Evolutionary conservation across 2,888 invertebrate genomes (phyloP).

Genomic region (Dryadula phaetusa): DNA sequence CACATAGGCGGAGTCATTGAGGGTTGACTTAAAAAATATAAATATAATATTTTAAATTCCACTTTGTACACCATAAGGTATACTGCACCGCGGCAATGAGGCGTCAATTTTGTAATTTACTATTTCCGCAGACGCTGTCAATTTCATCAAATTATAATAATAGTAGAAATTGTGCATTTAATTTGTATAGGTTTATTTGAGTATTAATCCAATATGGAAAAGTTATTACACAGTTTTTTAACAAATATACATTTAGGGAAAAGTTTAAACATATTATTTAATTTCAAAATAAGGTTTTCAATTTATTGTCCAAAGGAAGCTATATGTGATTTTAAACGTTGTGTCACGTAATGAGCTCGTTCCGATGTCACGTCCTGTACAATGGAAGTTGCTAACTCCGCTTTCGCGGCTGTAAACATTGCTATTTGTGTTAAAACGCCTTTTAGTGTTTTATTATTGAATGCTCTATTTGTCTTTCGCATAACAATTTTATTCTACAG

Average conservation of each 20-base stretch:
- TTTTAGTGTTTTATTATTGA: slow-evolving; percentile 19
- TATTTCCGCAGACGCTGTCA: background rate
- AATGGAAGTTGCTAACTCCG: slow-evolving; percentile 53
- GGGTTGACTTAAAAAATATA: too few relatives aligned
- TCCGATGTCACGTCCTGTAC: slow-evolving; percentile 61
- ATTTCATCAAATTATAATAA: background rate
- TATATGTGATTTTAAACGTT: slow-evolving; percentile 26
- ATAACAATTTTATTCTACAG: background rate
- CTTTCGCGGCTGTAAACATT: slow-evolving; percentile 58
- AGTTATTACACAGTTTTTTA: background rate
- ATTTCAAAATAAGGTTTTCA: background rate
- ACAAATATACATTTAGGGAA: background rate
- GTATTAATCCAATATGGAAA: too few relatives aligned
- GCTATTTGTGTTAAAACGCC: slow-evolving; percentile 35
- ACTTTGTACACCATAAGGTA: too few relatives aligned
- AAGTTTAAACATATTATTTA: too few relatives aligned
- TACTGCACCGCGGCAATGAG: background rate
- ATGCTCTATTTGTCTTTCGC: background rate
- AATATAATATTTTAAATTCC: too few relatives aligned
- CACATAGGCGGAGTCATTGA: too few relatives aligned
- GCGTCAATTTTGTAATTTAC: slow-evolving; percentile 6
- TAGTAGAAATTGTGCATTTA: background rate
- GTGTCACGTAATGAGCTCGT: slow-evolving; percentile 48
- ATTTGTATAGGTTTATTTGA: background rate
- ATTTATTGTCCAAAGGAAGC: background rate